Evolutionary conservation across 2,888 invertebrate species (phyloP), one percentile per base, ranked within the genome.

Genomic region (Hypomecis punctinalis): DNA sequence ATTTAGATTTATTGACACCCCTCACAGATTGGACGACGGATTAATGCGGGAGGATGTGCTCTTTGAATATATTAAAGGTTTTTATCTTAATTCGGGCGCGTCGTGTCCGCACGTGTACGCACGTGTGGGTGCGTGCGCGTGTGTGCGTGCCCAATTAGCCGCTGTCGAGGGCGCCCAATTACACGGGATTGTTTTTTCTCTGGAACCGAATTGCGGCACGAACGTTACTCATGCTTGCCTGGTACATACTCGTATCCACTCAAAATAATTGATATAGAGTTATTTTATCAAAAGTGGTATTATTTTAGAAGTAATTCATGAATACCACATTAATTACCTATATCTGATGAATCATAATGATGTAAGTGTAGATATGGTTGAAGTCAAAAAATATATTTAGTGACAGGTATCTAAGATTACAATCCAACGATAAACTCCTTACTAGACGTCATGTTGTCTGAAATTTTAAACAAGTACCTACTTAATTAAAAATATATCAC

Each of bases 1-100:
- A 85, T 85, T 85, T 83, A 85, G 77, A 83, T 84, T 80, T 82
- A 84, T 84, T 77, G 82, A 80, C 81, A 76, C 74, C 75, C 66
- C 69, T 68, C 74, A 77, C 75, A 75, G 73, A 75, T 75, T 70
- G 77, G 71, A 72, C 72, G 69, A 71, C 63, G 70, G 65, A 76
- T 76, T 71, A 76, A 77, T 74, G 74, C 72, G 61, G 71, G 68
- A 49, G 70, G 74, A 77, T 74, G 75, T 73, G 73, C 76, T 77
- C 74, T 72, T 78, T 73, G 78, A 80, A 82, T 82, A 81, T 68
- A 80, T 84, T 77, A 80, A 75, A 77, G 76, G 77, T 77, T 82
- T 82, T 77, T 78, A 80, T 79, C 75, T 80, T 63, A 56, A 67
- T 60, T 59, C 48, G 56, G 7, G 39, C 46, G 23, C 55, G 10